Base-by-base conservation (phyloP, 1,140 invertebrate genomes). In the Trichoplusia ni region DNA sequence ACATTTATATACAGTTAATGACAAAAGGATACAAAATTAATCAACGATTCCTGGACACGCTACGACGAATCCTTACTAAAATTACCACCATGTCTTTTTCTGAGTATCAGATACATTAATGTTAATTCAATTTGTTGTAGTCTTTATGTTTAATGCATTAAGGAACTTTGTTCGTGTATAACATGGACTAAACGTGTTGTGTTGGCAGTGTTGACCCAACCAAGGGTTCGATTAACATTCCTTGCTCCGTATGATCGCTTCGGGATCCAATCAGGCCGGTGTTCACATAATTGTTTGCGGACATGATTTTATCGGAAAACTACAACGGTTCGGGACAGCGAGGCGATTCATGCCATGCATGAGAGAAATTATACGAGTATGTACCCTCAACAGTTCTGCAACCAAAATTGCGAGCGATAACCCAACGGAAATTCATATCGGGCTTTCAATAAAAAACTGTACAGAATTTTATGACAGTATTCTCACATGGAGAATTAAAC, bases 141-240 rank as follows among this genome's bases (percentile, higher is more conserved):
- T 42, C 33, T 58, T 58, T 44, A 42, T 58, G 37, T 44, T 19
- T 58, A 31, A 58, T 58, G 54, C 27, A 42, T 58, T 58, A 58
- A 44, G 25, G 23, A 31, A 58, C 25, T 58, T 21, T 44, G 38
- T 42, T 58, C 38, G 37, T 47, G 56, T 60, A 47, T 47, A 60
- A 60, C 56, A 53, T 49, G 37, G 23, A 19, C 31, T 49, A 38
- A 49, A 61, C 33, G 33, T 63, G 23, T 51, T 64, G 60, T 49
- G 59, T 68, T 62, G 54, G 58, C 56, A 66, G 64, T 71, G 67
- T 68, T 67, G 73, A 65, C 71, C 71, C 69, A 63, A 25, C 66
- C 61, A 71, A 82, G 71, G 74, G 74, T 77, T 78, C 81, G 78
- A 86, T 84, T 84, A 84, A 84, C 83, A 86, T 86, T 85, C 84